These are phyloP conservation scores for Zaprionus tsacasi DNA, from an alignment of 1,140 invertebrate genomes.

Conservation along the genomic window DNA sequence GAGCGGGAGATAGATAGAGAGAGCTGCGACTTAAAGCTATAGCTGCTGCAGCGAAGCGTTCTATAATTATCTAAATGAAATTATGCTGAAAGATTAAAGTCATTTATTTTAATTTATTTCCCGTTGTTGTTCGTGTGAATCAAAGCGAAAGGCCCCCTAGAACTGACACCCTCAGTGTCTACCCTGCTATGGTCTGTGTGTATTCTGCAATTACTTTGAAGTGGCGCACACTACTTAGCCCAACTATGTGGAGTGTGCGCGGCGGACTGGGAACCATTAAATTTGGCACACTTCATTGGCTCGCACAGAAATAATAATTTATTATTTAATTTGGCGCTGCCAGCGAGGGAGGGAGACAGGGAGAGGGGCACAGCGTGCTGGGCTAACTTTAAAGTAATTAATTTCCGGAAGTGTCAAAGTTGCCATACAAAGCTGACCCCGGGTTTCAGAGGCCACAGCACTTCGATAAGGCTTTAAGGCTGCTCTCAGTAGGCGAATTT, in stretches of 20 bases:
- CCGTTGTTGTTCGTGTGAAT: constrained; percentile 58
- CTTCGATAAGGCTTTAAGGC: constrained; percentile 13
- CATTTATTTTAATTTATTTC: constrained; percentile 71
- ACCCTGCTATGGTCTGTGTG: too few relatives aligned
- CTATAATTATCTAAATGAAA: constrained; percentile 70
- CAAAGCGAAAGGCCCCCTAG: constrained; percentile 1
- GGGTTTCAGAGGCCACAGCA: not conserved
- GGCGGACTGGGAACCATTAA: constrained; percentile 62
- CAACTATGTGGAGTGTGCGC: constrained; percentile 62
- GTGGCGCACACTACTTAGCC: constrained; percentile 67
- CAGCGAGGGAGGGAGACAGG: constrained; percentile 13
- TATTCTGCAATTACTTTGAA: constrained; percentile 78
- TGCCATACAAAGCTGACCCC: constrained; percentile 59
- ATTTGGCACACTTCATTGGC: constrained; percentile 81
- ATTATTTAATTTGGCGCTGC: constrained; percentile 75
- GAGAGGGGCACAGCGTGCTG: constrained; percentile 27
- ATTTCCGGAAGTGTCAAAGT: constrained; percentile 79
- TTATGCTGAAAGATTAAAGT: constrained; percentile 74
- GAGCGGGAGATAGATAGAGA: not conserved
- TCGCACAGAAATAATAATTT: constrained; percentile 77
- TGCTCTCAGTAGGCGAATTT: not conserved
- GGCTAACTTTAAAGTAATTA: constrained; percentile 76
- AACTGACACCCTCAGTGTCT: not conserved
- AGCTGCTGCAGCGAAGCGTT: constrained; percentile 52
- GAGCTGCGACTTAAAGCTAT: constrained; percentile 42